Conservation (phyloP, 1,140 invertebrate species). For the Augochlora pura region DNA sequence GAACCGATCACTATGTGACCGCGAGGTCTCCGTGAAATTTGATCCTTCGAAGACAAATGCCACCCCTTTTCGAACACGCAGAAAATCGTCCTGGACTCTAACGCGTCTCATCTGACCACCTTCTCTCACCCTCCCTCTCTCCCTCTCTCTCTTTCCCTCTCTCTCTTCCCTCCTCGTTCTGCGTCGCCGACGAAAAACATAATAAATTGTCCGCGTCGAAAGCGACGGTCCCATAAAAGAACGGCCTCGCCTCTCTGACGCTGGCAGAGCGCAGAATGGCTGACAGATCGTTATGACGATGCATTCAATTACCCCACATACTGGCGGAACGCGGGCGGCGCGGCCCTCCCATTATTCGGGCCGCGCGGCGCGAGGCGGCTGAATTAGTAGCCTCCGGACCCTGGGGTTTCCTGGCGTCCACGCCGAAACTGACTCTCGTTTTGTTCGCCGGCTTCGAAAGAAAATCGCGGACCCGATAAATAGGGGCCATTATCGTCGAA, state of each 20-base stretch:
- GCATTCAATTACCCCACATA: constrained; percentile 23
- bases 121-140: constrained; percentile 15
- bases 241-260: constrained; percentile 19
- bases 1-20: too few species aligned
- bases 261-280: constrained; percentile 18
- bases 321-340: background rate
- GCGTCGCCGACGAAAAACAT: constrained; percentile 60
- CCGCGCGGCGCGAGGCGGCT: constrained; percentile 6
- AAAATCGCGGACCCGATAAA: background rate
- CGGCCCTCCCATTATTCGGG: background rate
- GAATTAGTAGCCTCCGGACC: constrained; percentile 9
- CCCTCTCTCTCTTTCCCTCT: constrained; percentile 12
- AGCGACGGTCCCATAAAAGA: constrained; percentile 24
- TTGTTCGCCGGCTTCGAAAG: background rate
- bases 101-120: constrained; percentile 7
- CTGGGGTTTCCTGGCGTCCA: background rate
- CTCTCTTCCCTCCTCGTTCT: too few species aligned
- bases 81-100: constrained; percentile 13
- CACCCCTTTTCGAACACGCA: constrained; percentile 54
- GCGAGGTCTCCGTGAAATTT: too few species aligned
- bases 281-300: constrained; percentile 29
- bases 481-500: background rate
- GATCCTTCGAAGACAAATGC: constrained; percentile 57
- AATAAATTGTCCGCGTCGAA: constrained; percentile 59
- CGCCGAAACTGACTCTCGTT: background rate